A percentile compares a stretch with the other conserved stretches of the same genome.
Conservation (phyloP, 2,113 vertebrate species). For the Octodon degus region DNA sequence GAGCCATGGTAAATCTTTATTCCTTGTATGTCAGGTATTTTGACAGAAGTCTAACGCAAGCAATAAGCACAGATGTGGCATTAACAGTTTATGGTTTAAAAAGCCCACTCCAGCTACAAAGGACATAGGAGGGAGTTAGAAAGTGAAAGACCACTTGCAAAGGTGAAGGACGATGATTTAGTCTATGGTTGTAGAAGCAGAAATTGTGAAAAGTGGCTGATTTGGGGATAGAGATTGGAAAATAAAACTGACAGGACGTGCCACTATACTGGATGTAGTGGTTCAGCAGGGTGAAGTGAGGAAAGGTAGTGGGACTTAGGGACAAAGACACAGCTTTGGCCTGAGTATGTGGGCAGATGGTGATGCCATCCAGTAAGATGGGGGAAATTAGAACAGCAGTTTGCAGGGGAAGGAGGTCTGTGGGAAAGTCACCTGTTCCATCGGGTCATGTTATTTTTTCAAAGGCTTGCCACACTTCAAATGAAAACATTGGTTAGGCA, state of each 20-base stretch:
- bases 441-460: neutral
- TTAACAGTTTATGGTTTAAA: conserved; percentile 19
- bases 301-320: neutral
- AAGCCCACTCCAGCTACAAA: neutral
- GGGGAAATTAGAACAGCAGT: neutral
- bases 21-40: neutral
- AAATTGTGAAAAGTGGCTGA: conserved; percentile 37
- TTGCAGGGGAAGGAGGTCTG: neutral
- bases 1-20: neutral
- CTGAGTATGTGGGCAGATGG: conserved; percentile 17
- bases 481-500: neutral
- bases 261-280: neutral
- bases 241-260: neutral
- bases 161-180: neutral
- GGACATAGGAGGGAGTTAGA: neutral
- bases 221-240: neutral
- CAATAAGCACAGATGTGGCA: conserved; percentile 24
- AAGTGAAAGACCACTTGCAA: neutral
- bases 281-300: neutral
- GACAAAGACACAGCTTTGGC: neutral
- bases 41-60: neutral
- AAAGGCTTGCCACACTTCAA: neutral
- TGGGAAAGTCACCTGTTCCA: neutral
- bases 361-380: neutral
- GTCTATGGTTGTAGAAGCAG: neutral